phyloP scores from a whole-genome alignment of 2,113 vertebrate genomes.

The Antechinus flavipes region DNA sequence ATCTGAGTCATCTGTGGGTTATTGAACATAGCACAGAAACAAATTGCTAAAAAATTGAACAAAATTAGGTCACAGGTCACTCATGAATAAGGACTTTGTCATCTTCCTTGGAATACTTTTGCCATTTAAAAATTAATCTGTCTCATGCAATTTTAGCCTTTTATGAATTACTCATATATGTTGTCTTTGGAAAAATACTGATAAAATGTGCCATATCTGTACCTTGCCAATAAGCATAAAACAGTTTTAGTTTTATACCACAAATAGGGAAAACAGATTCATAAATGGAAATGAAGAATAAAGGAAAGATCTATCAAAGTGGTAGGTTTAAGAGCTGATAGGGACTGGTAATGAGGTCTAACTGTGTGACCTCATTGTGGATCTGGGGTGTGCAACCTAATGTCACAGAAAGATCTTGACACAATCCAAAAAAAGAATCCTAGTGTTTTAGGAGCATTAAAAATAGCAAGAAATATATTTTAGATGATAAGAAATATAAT shows the following conservation, averaged over 20 bases:
- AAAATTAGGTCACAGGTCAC: slow-evolving; percentile 72
- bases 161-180: slow-evolving; percentile 50
- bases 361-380: slow-evolving; percentile 34
- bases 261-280: slow-evolving; percentile 47
- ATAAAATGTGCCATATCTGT: slow-evolving; percentile 31
- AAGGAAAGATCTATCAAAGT: slow-evolving; percentile 39
- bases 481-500: not conserved
- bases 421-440: not conserved
- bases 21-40: slow-evolving; percentile 71
- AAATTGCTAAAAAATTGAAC: slow-evolving; percentile 61
- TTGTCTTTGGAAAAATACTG: not conserved
- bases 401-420: slow-evolving; percentile 46
- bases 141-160: slow-evolving; percentile 30
- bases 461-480: not conserved
- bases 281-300: slow-evolving; percentile 28
- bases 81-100: slow-evolving; percentile 76
- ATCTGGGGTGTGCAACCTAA: slow-evolving; percentile 44
- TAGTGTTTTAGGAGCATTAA: not conserved
- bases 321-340: slow-evolving; percentile 36
- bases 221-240: slow-evolving; percentile 17
- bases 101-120: slow-evolving; percentile 60
- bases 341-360: slow-evolving; percentile 52
- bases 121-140: slow-evolving; percentile 72
- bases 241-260: slow-evolving; percentile 42
- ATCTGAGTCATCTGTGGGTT: slow-evolving; percentile 75